These are phyloP conservation scores for Xestia sexstrigata DNA, from an alignment of 2,888 invertebrate genomes.

Conservation along the genomic window DNA sequence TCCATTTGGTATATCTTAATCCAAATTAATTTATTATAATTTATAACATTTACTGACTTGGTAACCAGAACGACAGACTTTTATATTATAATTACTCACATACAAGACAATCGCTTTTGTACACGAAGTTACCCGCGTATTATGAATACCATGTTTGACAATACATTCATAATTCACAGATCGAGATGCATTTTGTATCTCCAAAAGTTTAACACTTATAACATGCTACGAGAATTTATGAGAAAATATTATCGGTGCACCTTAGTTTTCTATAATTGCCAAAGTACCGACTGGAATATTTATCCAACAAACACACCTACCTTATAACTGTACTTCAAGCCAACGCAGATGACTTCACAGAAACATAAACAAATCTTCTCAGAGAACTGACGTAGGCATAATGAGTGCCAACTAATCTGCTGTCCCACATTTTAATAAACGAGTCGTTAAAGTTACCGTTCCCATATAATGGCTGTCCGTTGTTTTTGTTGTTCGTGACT, in stretches of 20 bases:
- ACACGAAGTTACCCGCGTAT: neutral
- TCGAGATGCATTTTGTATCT: neutral
- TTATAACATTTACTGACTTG: neutral
- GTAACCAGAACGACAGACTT: neutral
- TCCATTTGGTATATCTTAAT: neutral
- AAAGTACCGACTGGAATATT: neutral
- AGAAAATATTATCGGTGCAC: no score
- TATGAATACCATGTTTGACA: neutral
- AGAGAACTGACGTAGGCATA: conserved; percentile 46
- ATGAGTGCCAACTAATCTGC: conserved; percentile 63
- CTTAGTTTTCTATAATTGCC: neutral
- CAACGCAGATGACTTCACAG: conserved; percentile 36
- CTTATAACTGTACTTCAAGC: conserved; percentile 26
- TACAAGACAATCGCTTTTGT: neutral
- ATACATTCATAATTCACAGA: neutral
- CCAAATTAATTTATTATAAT: conserved; percentile 3
- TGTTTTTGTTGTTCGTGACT: conserved; percentile 51
- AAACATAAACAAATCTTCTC: conserved; percentile 30
- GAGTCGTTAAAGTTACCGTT: conserved; percentile 64
- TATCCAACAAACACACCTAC: neutral
- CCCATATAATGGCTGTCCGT: conserved; percentile 45
- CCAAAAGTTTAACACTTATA: neutral
- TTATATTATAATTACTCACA: neutral
- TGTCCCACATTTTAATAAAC: conserved; percentile 68
- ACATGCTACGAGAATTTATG: neutral